Evolutionary conservation across 1,140 invertebrate genomes (phyloP).

Genomic region (Cydia amplana): DNA sequence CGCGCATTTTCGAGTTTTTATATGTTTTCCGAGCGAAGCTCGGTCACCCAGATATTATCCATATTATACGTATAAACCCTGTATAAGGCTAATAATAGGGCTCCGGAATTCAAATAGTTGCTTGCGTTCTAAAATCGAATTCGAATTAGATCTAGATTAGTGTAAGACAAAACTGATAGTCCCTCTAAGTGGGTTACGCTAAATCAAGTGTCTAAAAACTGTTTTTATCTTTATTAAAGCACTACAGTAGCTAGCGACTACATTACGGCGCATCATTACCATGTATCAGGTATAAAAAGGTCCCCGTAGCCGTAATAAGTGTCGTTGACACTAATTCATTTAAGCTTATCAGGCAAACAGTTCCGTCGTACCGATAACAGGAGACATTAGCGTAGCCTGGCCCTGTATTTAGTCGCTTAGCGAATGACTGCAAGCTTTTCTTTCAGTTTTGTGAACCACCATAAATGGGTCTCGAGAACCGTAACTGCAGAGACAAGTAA

Average conservation of each 20-base stretch:
- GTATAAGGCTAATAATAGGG: no score
- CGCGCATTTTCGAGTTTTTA: no score
- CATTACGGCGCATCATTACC: conserved; percentile 1
- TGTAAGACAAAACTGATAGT: background rate
- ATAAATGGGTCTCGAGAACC: background rate
- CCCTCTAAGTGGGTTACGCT: background rate
- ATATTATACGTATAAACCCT: no score
- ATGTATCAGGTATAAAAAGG: conserved; percentile 26
- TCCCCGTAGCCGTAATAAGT: conserved; percentile 12
- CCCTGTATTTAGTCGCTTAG: background rate
- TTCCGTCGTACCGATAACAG: conserved; percentile 12
- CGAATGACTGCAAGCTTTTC: background rate
- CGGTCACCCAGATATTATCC: no score
- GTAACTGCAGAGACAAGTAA: background rate
- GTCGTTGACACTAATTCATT: conserved; percentile 25
- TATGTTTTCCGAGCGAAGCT: no score
- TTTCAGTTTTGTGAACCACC: background rate
- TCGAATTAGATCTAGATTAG: background rate
- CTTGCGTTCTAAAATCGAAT: background rate
- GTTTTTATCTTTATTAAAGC: background rate
- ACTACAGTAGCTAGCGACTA: conserved; percentile 3
- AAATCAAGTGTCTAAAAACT: conserved; percentile 3
- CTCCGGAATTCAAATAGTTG: background rate
- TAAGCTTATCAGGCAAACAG: conserved; percentile 28
- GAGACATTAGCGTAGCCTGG: conserved; percentile 17